These are phyloP conservation scores for Tetanocera ferruginea DNA, from an alignment of 2,888 invertebrate genomes.

Conservation along the genomic window DNA sequence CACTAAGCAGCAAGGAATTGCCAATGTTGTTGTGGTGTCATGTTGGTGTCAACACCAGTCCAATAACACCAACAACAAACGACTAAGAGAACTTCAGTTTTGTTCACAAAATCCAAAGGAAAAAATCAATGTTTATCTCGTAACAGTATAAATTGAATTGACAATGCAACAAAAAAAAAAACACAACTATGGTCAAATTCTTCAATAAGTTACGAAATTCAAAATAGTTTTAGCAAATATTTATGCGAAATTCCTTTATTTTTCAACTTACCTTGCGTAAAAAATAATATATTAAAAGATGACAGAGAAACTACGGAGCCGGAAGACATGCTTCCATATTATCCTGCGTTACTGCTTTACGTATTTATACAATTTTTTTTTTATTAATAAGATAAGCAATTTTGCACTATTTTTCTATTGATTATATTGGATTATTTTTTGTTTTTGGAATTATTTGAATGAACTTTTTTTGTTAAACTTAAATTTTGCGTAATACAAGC, in stretches of 20 bases:
- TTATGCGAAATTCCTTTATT: conserved; percentile 28
- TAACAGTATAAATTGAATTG: conserved; percentile 44
- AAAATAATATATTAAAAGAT: conserved; percentile 70
- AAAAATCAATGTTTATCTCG: conserved; percentile 54
- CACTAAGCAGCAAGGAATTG: not conserved
- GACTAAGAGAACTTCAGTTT: not conserved
- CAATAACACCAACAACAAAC: not conserved
- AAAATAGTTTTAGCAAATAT: conserved; percentile 3
- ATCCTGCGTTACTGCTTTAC: conserved; percentile 52
- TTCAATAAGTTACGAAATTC: not conserved
- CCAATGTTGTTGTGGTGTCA: not conserved
- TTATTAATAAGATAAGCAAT: not conserved
- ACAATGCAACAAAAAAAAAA: conserved; percentile 21
- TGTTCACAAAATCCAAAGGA: conserved; percentile 33
- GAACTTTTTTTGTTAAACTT: not conserved
- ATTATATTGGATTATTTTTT: not conserved
- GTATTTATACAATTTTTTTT: not conserved
- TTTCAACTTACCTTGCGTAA: conserved; percentile 68
- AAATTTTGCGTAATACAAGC: conserved; percentile 5
- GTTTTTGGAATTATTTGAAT: not conserved
- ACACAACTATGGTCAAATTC: not conserved
- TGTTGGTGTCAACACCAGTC: not conserved
- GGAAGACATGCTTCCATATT: conserved; percentile 70
- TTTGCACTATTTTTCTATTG: not conserved
- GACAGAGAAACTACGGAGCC: conserved; percentile 69